These are phyloP conservation scores for Argyresthia goedartella DNA, from an alignment of 2,888 invertebrate genomes.

Conservation along the genomic window DNA sequence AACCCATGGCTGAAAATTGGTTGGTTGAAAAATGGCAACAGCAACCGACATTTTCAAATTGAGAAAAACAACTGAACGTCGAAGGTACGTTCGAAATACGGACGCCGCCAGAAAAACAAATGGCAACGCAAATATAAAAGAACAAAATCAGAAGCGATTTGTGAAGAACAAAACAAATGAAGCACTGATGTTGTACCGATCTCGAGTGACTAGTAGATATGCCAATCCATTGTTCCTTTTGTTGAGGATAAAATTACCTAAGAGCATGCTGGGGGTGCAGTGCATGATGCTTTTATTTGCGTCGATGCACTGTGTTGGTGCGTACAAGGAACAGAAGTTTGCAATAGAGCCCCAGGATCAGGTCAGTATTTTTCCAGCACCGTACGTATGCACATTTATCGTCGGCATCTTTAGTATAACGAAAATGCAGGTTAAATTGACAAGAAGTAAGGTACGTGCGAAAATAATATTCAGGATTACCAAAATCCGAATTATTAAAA, in stretches of 20 bases:
- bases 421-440: too few species aligned
- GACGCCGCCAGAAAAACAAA: background rate
- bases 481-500: too few species aligned
- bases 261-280: slow-evolving; percentile 23
- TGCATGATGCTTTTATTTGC: slow-evolving; percentile 17
- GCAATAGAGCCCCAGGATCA: slow-evolving; percentile 63
- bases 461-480: too few species aligned
- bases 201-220: slow-evolving; percentile 39
- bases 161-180: background rate
- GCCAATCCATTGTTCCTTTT: slow-evolving; percentile 52
- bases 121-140: background rate
- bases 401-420: too few species aligned
- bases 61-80: background rate
- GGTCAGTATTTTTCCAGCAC: slow-evolving; percentile 26
- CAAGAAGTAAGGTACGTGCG: too few species aligned
- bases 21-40: too few species aligned
- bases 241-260: slow-evolving; percentile 35
- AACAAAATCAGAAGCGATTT: slow-evolving; percentile 9
- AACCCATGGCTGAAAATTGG: too few species aligned
- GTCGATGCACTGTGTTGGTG: slow-evolving; percentile 32
- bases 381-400: too few species aligned
- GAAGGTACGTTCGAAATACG: background rate
- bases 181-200: background rate
- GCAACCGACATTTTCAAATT: background rate
- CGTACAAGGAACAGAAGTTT: slow-evolving; percentile 46